A percentile compares a stretch with the other conserved stretches of the same genome.
Conservation (phyloP, 2,113 vertebrate species). For the Rhegmatorhina hoffmannsi region DNA sequence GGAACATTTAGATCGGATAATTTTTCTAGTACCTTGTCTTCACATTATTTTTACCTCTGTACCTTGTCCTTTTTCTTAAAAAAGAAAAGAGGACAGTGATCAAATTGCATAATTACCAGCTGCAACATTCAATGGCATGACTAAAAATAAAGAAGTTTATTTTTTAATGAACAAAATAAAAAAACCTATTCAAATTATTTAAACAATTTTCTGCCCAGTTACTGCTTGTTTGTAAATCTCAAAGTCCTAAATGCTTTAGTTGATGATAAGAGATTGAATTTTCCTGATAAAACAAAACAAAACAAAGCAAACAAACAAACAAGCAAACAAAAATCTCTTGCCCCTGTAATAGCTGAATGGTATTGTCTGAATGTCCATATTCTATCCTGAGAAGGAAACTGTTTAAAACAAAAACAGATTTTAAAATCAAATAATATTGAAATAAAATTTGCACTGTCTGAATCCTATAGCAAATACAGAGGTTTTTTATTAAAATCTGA, state of each 20-base stretch:
- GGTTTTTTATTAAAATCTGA: neutral
- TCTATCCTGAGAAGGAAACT: neutral
- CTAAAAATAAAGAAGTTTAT: neutral
- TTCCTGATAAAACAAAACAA: neutral
- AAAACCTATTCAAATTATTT: neutral
- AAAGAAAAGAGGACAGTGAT: neutral
- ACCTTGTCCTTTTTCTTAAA: neutral
- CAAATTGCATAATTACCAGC: rapidly evolving
- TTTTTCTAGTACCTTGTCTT: neutral
- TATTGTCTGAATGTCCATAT: neutral
- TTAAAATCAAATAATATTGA: neutral
- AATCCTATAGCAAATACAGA: neutral
- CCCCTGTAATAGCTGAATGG: neutral
- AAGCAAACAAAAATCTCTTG: neutral
- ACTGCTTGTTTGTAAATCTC: neutral
- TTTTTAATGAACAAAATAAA: neutral
- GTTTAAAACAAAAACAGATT: neutral
- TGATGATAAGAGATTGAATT: neutral
- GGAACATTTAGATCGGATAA: neutral
- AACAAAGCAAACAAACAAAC: neutral
- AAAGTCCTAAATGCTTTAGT: neutral
- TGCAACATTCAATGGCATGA: neutral
- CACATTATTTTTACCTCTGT: neutral
- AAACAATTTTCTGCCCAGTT: neutral
- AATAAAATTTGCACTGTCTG: neutral